Percentiles rank a stretch among this genome's conserved stretches.
Conservation (phyloP, 2,888 invertebrate genomes). For the Malacosoma neustria region DNA sequence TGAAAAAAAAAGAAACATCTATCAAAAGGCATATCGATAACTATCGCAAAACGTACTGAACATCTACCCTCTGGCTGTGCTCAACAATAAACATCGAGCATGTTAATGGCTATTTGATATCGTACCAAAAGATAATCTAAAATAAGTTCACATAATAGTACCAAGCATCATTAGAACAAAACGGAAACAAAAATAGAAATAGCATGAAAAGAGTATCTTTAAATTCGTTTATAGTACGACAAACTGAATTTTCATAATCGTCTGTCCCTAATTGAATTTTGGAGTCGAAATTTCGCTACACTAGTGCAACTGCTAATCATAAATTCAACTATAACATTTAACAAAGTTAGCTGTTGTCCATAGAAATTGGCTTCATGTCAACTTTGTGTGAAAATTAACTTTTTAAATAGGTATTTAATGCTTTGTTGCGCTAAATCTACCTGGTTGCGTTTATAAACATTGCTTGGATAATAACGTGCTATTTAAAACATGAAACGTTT, state of each 20-base stretch:
- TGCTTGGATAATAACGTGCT: constrained; percentile 15
- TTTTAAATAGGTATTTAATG: constrained; percentile 23
- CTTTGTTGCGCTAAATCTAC: constrained; percentile 19
- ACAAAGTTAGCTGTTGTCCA: constrained; percentile 46
- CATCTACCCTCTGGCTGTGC: too few species aligned
- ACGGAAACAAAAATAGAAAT: too few species aligned
- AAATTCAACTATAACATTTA: constrained; percentile 47
- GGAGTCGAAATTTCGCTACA: constrained; percentile 32
- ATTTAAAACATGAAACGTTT: constrained; percentile 19
- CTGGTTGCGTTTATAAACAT: constrained; percentile 20
- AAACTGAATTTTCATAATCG: constrained; percentile 23
- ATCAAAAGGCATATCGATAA: too few species aligned
- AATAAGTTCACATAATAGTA: too few species aligned
- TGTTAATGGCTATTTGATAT: too few species aligned
- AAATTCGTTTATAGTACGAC: too few species aligned
- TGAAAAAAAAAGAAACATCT: too few species aligned
- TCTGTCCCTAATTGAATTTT: constrained; percentile 34
- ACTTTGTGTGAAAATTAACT: constrained; percentile 23
- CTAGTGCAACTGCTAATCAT: constrained; percentile 38
- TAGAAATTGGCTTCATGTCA: constrained; percentile 46
- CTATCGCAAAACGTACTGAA: too few species aligned
- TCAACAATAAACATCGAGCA: too few species aligned
- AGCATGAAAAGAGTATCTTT: too few species aligned
- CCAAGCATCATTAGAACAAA: too few species aligned
- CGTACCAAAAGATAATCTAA: too few species aligned